These are phyloP conservation scores for Naja naja DNA, from an alignment of 2,113 vertebrate genomes.

Conservation along the genomic window DNA sequence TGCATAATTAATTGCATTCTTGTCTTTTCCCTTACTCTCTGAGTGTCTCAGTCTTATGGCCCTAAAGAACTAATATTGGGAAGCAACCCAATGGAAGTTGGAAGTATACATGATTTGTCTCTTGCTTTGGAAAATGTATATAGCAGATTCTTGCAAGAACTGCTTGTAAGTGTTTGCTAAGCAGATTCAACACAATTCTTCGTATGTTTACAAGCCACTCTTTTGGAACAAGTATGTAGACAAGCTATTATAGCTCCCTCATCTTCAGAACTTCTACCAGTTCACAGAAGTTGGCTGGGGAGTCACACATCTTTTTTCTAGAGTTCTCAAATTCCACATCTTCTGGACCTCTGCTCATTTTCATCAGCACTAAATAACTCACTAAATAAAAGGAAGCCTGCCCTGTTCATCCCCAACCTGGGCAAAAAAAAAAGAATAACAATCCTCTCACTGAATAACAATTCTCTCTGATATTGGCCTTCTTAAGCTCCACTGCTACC, in stretches of 20 bases:
- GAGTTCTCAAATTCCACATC: background rate
- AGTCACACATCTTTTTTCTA: background rate
- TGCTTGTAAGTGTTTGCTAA: background rate
- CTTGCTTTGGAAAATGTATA: background rate
- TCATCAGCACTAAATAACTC: background rate
- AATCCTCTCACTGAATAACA: background rate
- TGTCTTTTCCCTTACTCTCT: background rate
- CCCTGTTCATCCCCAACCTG: background rate
- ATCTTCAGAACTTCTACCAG: background rate
- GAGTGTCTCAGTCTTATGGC: background rate
- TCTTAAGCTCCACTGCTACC: background rate
- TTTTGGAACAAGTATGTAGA: background rate
- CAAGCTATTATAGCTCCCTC: background rate
- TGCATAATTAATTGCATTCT: background rate
- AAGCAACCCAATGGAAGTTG: background rate
- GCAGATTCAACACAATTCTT: background rate
- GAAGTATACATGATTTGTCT: background rate
- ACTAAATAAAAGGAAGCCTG: background rate
- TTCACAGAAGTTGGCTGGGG: background rate
- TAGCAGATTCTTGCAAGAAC: background rate
- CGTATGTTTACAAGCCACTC: background rate
- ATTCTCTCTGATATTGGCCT: background rate
- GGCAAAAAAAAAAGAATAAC: background rate
- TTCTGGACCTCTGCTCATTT: background rate
- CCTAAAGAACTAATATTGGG: background rate